Evolutionary conservation across 2,113 vertebrate species (phyloP), one percentile per base, ranked within the genome.

Genomic region (Microcebus murinus): DNA sequence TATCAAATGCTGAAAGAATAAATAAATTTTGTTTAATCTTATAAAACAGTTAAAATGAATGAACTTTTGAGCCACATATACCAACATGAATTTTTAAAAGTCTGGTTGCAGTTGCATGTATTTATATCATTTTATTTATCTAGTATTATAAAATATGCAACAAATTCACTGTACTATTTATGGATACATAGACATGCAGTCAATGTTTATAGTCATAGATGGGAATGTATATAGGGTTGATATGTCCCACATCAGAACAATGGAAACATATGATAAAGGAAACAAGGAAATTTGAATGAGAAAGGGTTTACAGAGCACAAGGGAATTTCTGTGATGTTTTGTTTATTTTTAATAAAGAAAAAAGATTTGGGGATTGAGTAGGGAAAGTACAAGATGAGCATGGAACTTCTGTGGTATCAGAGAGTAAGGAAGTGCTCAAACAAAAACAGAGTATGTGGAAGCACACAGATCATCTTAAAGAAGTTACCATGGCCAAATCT

Each of bases 1-100:
- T 92, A 77, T 71, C 55, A 81, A 70, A 23, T 71, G 74, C 90
- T 85, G 3, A 91, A 94, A 90, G 59, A 90, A 88, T 70, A 88
- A 94, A 87, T 68, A 73, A 39, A 81, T 81, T 27, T 82, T 31
- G 4, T 73, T 67, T 89, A 96, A 89, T 80, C n/a, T 68, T 34
- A 45, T 48, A 48, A 1, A 65, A 29, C 25, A 88, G 9, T 61
- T 76, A 88, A 96, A 85, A n/a, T 71, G 39, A 87, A 79, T 70
- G 10, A 57, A 29, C 1, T 85, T 87, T 86, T 13, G 2, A 74
- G 48, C 20, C 70, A 74, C 6, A 57, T 23, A 14, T 55, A 59
- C 57, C 52, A 82, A 93, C 18, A 73, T 39, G 6, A 84, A 83
- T 79, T 83, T 91, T 15, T 77, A 91, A 93, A 96, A 17, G 12